Percentiles rank a stretch among this genome's conserved stretches.
Evolutionary conservation across 2,797 vertebrate genomes (phyloP).

Genomic region (Amphiprion clarkii): DNA sequence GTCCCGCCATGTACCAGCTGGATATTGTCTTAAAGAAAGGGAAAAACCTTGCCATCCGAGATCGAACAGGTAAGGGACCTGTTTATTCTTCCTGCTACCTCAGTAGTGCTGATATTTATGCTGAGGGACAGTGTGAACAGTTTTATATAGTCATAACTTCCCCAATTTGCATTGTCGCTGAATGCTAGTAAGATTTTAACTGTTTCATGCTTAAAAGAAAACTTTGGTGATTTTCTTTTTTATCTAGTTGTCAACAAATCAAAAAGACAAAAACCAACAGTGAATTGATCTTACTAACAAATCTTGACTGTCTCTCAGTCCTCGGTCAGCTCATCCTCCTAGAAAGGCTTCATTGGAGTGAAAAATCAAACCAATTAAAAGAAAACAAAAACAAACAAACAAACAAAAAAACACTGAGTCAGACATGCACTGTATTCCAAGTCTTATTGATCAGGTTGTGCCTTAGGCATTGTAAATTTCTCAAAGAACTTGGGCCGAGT

Average conservation of each 20-base stretch:
- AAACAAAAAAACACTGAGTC: not conserved
- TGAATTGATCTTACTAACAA: not conserved
- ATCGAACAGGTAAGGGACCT: conserved; percentile 90
- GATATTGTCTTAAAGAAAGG: conserved; percentile 93
- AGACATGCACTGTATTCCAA: not conserved
- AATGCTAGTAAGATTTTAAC: not conserved
- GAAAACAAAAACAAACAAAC: not conserved
- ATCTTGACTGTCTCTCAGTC: not conserved
- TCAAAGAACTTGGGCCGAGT: not conserved
- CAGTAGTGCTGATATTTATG: conserved; percentile 6
- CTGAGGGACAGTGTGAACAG: conserved; percentile 16
- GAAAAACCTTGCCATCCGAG: conserved; percentile 93
- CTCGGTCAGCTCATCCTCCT: not conserved
- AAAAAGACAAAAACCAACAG: not conserved
- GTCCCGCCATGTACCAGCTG: conserved; percentile 94
- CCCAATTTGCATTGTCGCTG: conserved; percentile 1
- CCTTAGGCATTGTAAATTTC: not conserved
- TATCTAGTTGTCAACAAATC: not conserved
- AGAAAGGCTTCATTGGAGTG: not conserved
- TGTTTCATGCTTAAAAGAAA: not conserved
- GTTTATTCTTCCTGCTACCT: conserved; percentile 13
- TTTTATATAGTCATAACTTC: conserved; percentile 16
- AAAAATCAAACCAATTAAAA: not conserved
- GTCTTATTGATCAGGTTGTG: not conserved
- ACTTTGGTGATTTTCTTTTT: not conserved